Conservation (phyloP, 2,888 invertebrate species). For the Parnassius apollo region DNA sequence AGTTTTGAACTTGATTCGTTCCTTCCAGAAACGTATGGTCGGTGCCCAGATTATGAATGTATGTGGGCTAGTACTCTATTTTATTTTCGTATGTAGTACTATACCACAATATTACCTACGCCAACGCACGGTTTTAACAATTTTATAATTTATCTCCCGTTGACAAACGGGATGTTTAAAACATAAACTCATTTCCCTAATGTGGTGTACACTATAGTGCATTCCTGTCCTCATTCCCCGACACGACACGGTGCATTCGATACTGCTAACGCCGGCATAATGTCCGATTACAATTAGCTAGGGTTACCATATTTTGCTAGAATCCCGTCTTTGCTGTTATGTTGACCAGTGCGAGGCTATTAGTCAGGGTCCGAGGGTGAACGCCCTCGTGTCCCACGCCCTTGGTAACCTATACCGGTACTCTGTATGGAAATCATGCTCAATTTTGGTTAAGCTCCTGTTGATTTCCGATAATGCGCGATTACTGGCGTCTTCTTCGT, state of each 20-base stretch:
- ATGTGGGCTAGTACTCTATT: too few species aligned
- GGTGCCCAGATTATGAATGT: too few species aligned
- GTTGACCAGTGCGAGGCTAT: slow-evolving; percentile 46
- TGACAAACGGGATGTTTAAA: slow-evolving; percentile 3
- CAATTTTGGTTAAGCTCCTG: slow-evolving; percentile 10
- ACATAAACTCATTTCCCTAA: slow-evolving; percentile 2
- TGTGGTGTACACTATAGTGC: slow-evolving; percentile 3
- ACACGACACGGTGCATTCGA: background rate
- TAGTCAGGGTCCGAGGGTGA: slow-evolving; percentile 64
- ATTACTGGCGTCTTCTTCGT: too few species aligned
- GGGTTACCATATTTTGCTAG: too few species aligned
- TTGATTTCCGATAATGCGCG: background rate
- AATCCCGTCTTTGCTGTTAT: too few species aligned
- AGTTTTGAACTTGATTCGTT: too few species aligned
- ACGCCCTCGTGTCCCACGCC: slow-evolving; percentile 66
- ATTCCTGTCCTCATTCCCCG: background rate
- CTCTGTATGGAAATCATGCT: slow-evolving; percentile 30
- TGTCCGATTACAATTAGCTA: slow-evolving; percentile 15
- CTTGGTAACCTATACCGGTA: slow-evolving; percentile 27
- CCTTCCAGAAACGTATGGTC: too few species aligned
- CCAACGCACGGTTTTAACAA: too few species aligned
- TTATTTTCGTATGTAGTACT: too few species aligned
- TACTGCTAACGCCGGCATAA: background rate
- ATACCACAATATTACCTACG: too few species aligned
- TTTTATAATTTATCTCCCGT: background rate